Evolutionary conservation across 2,113 vertebrate genomes (phyloP), one percentile per base, ranked within the genome.

Genomic region (Thamnophis sirtalis): DNA sequence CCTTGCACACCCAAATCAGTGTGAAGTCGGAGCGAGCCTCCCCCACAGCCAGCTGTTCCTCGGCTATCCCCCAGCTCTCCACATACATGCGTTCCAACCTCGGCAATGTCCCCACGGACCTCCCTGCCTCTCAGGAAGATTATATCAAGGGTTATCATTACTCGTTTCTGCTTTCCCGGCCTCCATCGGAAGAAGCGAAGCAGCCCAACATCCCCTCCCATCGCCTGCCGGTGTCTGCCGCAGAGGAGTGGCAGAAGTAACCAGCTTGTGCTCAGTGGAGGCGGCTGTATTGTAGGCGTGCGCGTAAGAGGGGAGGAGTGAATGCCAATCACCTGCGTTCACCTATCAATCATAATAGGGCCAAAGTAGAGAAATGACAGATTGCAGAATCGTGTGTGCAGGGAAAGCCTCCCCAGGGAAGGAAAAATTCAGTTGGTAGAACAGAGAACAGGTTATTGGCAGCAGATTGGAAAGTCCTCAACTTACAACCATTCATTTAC

Each of bases 11-110:
- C 33, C 94, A 96, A 90, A 89, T 98, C 97, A 98, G 95, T 97
- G 98, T 99, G 98, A 99, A 99, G 92, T 98, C 98, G 0, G 99
- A 99, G 96, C 98, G 98, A 1, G 96, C 97, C 95, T 99, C 99
- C 2, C 99, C 99, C 0, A 98, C 97, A 19, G 97, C 98, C 89
- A 98, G 97, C 84, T 94, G 96, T 92, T 97, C 97, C 1, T 96
- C 98, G 1, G 85, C 96, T 88, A 93, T 97, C 80, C 97, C 97
- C 0, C 96, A 96, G 17, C 97, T 96, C 91, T 94, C 97, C 90
- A 91, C 96, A 85, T 88, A 90, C 90, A 96, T 91, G 91, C 93
- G 96, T 88, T 97, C 97, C 8, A 93, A 97, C 91, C 94, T 97
- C n/a, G 88, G 89, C n/a, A 96, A 95, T 54, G 68, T 89, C 51